Evolutionary conservation across 2,797 vertebrate species (phyloP).

Genomic region (Sciurus vulgaris): DNA sequence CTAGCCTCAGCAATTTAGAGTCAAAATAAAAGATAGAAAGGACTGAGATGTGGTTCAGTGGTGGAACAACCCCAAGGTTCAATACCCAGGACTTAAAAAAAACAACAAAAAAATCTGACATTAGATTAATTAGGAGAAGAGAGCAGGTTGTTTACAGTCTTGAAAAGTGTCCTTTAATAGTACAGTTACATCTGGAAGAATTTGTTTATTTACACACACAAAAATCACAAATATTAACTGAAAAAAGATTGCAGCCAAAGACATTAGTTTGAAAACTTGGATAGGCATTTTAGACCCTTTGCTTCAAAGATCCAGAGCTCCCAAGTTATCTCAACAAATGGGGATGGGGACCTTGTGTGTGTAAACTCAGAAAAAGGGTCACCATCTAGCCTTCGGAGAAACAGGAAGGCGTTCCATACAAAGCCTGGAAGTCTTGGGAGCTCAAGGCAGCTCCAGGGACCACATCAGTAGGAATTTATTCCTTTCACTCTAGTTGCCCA

Average conservation of each 20-base stretch:
- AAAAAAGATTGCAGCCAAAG: background rate
- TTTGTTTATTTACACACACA: background rate
- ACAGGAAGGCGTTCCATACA: background rate
- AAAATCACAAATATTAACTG: conserved; percentile 12
- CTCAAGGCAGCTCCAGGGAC: background rate
- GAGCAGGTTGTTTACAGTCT: background rate
- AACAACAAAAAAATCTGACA: background rate
- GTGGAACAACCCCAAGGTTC: background rate
- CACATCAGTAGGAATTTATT: background rate
- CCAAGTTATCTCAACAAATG: background rate
- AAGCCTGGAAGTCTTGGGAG: background rate
- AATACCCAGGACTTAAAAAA: background rate
- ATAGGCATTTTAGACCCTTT: background rate
- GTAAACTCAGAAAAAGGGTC: background rate
- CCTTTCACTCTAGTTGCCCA: background rate
- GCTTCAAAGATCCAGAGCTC: background rate
- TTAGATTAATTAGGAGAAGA: background rate
- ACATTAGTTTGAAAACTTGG: background rate
- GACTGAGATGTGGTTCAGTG: too few relatives aligned
- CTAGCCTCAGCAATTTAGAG: too few relatives aligned
- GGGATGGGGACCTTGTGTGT: background rate
- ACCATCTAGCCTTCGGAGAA: background rate
- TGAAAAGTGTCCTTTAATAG: background rate
- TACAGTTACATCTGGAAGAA: background rate
- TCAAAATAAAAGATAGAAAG: too few relatives aligned